Conservation (phyloP, 2,888 invertebrate genomes). For the Cantharis rufa region DNA sequence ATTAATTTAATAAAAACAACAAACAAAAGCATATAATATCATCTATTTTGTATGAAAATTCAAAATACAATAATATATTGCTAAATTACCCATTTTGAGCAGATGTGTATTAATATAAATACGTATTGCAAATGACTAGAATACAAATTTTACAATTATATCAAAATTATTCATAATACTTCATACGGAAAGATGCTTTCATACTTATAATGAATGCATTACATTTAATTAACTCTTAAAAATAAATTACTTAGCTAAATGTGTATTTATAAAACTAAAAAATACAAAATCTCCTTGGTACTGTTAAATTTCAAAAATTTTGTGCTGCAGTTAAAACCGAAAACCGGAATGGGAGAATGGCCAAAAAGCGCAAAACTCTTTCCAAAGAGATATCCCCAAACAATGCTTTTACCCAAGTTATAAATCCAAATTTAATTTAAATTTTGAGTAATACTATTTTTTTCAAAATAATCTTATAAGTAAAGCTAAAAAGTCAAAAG, state of each 20-base stretch:
- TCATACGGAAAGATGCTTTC: constrained; percentile 24
- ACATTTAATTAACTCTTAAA: neutral
- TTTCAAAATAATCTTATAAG: no score
- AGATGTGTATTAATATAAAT: constrained; percentile 44
- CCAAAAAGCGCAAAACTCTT: neutral
- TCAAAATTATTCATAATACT: constrained; percentile 32
- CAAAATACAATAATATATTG: constrained; percentile 40
- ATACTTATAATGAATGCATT: constrained; percentile 5
- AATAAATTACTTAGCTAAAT: neutral
- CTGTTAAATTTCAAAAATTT: neutral
- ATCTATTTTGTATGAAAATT: constrained; percentile 41
- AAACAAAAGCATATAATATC: constrained; percentile 24
- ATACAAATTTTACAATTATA: constrained; percentile 42
- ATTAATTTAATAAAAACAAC: neutral
- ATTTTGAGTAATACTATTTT: no score
- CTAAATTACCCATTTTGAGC: constrained; percentile 42
- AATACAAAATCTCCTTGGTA: neutral
- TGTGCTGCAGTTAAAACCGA: neutral
- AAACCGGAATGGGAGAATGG: neutral
- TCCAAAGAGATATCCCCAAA: neutral
- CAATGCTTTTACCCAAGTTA: no score
- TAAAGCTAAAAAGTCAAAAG: neutral
- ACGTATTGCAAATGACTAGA: constrained; percentile 48
- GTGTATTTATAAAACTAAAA: neutral
- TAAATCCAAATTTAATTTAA: no score